Conservation (phyloP, 53 echinoderm and acorn worm genomes). For the Holothuria scabra region DNA sequence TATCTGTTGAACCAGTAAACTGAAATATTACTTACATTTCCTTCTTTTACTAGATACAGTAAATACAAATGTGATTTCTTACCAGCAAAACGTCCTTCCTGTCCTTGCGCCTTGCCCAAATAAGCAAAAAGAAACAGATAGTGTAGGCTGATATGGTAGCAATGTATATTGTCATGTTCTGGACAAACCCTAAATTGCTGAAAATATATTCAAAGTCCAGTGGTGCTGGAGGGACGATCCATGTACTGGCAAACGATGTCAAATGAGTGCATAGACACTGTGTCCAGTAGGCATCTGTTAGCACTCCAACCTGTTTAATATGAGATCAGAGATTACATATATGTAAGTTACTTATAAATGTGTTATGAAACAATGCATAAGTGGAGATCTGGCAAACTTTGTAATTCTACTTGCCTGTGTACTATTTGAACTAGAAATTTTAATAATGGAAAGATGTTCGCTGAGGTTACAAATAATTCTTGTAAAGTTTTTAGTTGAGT, state of each 20-base stretch:
- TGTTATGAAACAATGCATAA: no score
- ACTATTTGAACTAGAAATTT: no score
- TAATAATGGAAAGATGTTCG: no score
- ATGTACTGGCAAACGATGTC: slow-evolving; percentile 85
- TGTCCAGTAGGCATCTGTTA: slow-evolving; percentile 39
- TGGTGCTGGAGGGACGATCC: slow-evolving; percentile 89
- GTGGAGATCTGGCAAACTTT: no score
- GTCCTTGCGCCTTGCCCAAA: slow-evolving; percentile 92
- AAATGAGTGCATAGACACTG: slow-evolving; percentile 82
- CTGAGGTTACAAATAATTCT: no score
- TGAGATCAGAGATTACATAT: neutral
- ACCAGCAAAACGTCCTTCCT: slow-evolving; percentile 85
- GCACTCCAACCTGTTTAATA: slow-evolving; percentile 56
- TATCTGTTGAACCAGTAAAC: no score
- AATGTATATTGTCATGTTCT: slow-evolving; percentile 81
- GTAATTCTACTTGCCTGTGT: no score
- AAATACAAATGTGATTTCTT: neutral
- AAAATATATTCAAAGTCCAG: slow-evolving; percentile 88
- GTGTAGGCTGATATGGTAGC: slow-evolving; percentile 71
- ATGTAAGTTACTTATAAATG: no score
- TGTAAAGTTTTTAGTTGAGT: no score
- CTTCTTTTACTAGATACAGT: no score
- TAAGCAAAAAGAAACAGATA: slow-evolving; percentile 77
- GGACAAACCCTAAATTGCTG: slow-evolving; percentile 49
- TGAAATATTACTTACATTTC: no score